A percentile compares a stretch with the other conserved stretches of the same genome.
Conservation (phyloP, 2,888 invertebrate species). For the Ephialtes manifestator region DNA sequence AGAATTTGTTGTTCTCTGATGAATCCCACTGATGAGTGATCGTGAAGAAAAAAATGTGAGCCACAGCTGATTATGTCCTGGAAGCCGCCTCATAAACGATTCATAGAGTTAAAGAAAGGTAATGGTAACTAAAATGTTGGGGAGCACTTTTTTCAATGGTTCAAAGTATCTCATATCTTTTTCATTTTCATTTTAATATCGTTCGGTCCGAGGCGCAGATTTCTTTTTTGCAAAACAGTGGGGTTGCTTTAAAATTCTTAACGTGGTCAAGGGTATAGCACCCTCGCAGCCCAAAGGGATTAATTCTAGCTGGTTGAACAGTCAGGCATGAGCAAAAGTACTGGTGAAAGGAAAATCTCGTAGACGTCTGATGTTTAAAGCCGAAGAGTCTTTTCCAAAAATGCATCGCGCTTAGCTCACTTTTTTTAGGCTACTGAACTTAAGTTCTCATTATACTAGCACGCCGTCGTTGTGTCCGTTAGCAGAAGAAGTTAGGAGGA, state of each 20-base stretch:
- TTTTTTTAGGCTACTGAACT: not conserved
- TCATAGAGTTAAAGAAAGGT: not conserved
- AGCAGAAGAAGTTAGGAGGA: constrained; percentile 11
- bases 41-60: not conserved
- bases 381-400: constrained; percentile 9
- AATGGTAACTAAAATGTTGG: not conserved
- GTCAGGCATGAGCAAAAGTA: constrained; percentile 70
- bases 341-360: constrained; percentile 51
- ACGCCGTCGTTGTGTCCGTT: not conserved
- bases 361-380: constrained; percentile 2
- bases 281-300: constrained; percentile 75
- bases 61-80: not conserved
- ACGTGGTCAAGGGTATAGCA: not conserved
- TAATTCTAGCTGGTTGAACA: constrained; percentile 78
- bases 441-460: constrained; percentile 4
- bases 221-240: constrained; percentile 1
- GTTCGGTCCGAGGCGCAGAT: not conserved
- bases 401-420: constrained; percentile 14
- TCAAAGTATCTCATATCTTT: not conserved
- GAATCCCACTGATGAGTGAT: constrained; percentile 4
- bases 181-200: not conserved
- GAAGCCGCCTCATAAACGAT: not conserved
- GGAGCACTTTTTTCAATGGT: not conserved
- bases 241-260: not conserved
- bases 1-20: constrained; percentile 22